Conservation (phyloP, 2,113 vertebrate genomes). For the Silurus meridionalis region DNA sequence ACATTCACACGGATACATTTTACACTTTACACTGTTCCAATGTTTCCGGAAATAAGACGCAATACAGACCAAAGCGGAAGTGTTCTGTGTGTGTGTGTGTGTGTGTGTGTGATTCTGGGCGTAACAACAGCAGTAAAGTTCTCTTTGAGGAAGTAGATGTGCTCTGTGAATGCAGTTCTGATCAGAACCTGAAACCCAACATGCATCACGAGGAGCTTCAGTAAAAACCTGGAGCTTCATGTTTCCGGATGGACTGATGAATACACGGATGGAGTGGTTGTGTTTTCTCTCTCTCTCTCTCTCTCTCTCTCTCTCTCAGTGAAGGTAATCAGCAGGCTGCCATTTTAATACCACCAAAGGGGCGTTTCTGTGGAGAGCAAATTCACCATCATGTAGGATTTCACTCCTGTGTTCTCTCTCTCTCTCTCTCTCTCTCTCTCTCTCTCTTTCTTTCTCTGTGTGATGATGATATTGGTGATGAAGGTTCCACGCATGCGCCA, state of each 20-base stretch:
- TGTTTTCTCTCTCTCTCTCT: not conserved
- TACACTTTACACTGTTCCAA: not conserved
- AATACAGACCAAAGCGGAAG: constrained; percentile 5
- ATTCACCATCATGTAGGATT: not conserved
- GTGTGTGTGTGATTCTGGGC: constrained; percentile 22
- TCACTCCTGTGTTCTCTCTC: not conserved
- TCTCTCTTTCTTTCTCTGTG: not conserved
- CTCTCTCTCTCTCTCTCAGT: not conserved
- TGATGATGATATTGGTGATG: not conserved
- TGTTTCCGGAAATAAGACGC: not conserved
- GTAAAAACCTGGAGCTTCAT: no score
- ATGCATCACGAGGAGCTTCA: not conserved
- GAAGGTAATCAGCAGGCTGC: constrained; percentile 30
- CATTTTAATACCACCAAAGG: constrained; percentile 59
- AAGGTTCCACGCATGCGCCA: not conserved
- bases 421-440: not conserved
- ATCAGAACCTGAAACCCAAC: not conserved
- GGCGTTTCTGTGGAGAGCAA: constrained; percentile 52
- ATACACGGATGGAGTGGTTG: not conserved
- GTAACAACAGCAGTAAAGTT: constrained; percentile 32
- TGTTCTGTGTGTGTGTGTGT: not conserved
- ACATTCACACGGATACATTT: not conserved
- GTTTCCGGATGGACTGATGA: no score
- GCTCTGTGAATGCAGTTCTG: not conserved
- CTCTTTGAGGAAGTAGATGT: constrained; percentile 46